Base-by-base conservation (phyloP, 2,797 vertebrate species). In the Danio tinwini region DNA sequence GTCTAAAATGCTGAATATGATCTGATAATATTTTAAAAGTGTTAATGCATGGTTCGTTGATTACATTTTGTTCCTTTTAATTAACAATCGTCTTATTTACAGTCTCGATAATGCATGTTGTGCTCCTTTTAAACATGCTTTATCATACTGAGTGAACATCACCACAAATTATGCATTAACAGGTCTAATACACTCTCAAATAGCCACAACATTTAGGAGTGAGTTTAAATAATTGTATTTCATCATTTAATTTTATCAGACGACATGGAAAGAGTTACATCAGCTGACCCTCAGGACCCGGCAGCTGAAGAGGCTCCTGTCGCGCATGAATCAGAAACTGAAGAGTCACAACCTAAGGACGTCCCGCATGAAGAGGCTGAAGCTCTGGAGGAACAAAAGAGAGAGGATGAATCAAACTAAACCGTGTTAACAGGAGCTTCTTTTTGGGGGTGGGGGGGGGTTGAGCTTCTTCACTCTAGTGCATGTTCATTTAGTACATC, bases 351-450 rank as follows among this genome's bases (percentile, higher is more conserved):
- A 1, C n/a, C 65, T 12, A 71, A 5, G 7, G 76, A 79, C 11
- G 53, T 62, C 29, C 72, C 63, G 16, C 58, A 11, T 13, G 65
- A 78, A 72, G 68, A 50, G 16, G 12, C 21, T 68, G 80, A 6
- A 1, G 56, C 39, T 61, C 17, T 42, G n/a, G 71, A 4, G 6
- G 64, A 44, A 76, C 70, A 39, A 61, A 74, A 68, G 56, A 67
- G 69, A 55, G 74, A 75, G 50, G 64, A 65, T 7, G 61, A 67
- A 47, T 82, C 76, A 16, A 47, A 63, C 72, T 80, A 44, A 84
- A 65, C 58, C 67, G 4, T 21, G 53, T 29, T 1, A 29, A 29
- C 29, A 29, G 29, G 29, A 29, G 29, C 29, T 29, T 1, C 29
- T 29, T 29, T 1, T n/a, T n/a, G n/a, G n/a, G n/a, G n/a, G n/a